These are phyloP conservation scores for Cheilosia impressa DNA, from an alignment of 2,888 invertebrate species.

Conservation along the genomic window DNA sequence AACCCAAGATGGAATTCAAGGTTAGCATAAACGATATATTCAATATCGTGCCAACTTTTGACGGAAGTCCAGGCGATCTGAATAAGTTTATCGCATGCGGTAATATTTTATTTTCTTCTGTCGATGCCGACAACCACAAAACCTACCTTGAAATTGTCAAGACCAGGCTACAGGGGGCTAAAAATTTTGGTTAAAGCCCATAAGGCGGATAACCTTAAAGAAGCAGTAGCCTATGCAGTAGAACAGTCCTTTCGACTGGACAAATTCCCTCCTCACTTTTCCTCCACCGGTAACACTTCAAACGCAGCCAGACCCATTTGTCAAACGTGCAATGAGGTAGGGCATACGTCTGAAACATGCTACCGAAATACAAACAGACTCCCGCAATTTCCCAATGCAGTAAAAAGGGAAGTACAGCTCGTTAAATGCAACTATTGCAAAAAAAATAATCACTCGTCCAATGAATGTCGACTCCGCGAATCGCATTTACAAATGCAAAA, in stretches of 20 bases:
- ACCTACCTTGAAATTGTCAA: neutral
- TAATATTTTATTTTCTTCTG: neutral
- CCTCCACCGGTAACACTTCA: neutral
- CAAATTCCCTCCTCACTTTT: neutral
- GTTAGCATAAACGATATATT: neutral
- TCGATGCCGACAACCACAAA: neutral
- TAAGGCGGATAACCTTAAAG: neutral
- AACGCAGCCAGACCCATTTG: no score
- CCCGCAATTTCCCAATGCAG: no score
- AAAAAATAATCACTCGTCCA: no score
- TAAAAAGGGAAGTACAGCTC: no score
- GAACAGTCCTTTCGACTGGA: neutral
- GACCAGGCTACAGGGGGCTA: neutral
- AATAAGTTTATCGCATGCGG: neutral
- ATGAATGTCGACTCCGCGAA: no score
- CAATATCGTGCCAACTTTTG: neutral
- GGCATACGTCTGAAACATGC: no score
- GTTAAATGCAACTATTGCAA: no score
- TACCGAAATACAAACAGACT: no score
- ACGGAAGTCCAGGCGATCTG: neutral
- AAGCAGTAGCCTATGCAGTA: neutral
- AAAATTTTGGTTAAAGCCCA: neutral
- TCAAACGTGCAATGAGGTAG: no score
- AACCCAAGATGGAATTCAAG: neutral
- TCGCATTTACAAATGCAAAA: no score